These are phyloP conservation scores for Tragulus kanchil DNA, from an alignment of 2,113 vertebrate genomes.

Conservation along the genomic window DNA sequence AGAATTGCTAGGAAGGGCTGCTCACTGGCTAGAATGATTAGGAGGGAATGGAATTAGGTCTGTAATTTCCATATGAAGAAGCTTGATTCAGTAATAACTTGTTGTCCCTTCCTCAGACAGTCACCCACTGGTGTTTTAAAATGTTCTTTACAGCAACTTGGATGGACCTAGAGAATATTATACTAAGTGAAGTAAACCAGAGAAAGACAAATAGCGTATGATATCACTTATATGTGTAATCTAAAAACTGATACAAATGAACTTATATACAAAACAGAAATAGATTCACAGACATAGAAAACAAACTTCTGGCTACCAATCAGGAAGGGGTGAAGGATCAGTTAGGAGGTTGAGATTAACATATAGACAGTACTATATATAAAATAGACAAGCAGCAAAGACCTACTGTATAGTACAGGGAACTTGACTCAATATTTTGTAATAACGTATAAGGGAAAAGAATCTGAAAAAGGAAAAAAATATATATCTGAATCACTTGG, in stretches of 20 bases:
- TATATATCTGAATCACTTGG: neutral
- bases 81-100: neutral
- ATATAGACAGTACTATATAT: neutral
- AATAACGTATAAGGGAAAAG: neutral
- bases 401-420: neutral
- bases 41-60: neutral
- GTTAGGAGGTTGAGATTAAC: neutral
- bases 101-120: neutral
- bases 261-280: neutral
- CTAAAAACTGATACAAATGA: neutral
- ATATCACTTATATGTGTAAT: neutral
- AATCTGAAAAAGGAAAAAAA: neutral
- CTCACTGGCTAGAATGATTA: constrained; percentile 15
- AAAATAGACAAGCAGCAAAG: neutral
- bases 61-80: constrained; percentile 13
- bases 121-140: constrained; percentile 13
- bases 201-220: neutral
- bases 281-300: neutral
- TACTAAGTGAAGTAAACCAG: neutral
- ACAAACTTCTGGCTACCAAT: neutral
- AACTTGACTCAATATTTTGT: neutral
- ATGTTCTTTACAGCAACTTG: neutral
- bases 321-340: neutral
- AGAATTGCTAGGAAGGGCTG: neutral
- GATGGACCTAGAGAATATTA: neutral